Conservation (phyloP, 2,113 vertebrate genomes). For the Chaetops frenatus region DNA sequence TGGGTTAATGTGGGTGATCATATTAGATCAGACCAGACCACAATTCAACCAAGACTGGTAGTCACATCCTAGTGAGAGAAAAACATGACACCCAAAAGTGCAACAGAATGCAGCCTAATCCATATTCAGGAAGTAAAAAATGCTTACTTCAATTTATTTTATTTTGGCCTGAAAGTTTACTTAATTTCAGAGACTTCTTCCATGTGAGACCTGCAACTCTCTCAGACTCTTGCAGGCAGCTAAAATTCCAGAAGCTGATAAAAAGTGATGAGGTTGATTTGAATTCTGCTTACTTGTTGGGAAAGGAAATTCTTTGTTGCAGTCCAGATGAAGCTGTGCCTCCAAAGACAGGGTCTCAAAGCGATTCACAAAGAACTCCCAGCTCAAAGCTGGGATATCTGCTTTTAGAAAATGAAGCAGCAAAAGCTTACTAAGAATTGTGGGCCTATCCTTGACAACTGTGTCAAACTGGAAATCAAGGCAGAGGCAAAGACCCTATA, state of each 20-base stretch:
- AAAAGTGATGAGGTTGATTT: neutral
- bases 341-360: conserved; percentile 98
- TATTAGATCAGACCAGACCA: neutral
- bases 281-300: conserved; percentile 86
- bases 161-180: neutral
- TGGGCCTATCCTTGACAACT: conserved; percentile 93
- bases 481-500: conserved; percentile 91
- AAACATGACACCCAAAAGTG: neutral
- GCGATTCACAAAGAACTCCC: conserved; percentile 99
- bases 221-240: neutral
- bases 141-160: neutral
- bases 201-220: neutral
- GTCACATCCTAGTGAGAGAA: neutral
- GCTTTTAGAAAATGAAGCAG: conserved; percentile 93
- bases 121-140: neutral
- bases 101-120: neutral
- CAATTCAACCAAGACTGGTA: neutral
- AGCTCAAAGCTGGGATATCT: conserved; percentile 95
- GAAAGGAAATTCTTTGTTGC: conserved; percentile 99
- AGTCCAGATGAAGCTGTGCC: conserved; percentile 96
- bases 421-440: conserved; percentile 94
- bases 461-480: conserved; percentile 99
- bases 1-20: neutral
- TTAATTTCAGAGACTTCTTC: neutral
- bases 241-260: neutral